Conservation (phyloP, 2,888 invertebrate genomes). For the Rhynchonema sp. region DNA sequence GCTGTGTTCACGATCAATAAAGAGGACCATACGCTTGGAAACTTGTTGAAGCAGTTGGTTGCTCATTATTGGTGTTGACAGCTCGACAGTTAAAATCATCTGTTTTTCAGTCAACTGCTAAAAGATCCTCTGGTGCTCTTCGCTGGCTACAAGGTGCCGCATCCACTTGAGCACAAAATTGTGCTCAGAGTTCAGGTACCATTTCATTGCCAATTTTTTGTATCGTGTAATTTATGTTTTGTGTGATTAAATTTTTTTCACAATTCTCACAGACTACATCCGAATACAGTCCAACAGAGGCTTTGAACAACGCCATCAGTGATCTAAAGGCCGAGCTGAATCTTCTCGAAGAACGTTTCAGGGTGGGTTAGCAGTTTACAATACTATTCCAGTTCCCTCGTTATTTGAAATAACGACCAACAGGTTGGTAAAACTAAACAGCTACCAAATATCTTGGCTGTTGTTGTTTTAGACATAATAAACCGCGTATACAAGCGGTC, state of each 20-base stretch:
- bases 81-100: not conserved
- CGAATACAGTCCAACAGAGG: constrained; percentile 90
- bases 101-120: constrained; percentile 58
- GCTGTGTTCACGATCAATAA: constrained; percentile 97
- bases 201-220: not conserved
- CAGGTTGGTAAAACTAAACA: too few species aligned
- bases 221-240: not conserved
- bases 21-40: constrained; percentile 95
- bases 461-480: too few species aligned
- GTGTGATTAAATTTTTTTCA: not conserved
- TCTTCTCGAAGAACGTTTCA: constrained; percentile 85
- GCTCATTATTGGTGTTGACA: not conserved
- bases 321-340: constrained; percentile 89
- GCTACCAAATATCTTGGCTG: too few species aligned
- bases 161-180: constrained; percentile 94
- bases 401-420: too few species aligned
- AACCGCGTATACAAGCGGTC: too few species aligned
- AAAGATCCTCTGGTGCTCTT: constrained; percentile 95
- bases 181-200: constrained; percentile 52
- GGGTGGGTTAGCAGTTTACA: too few species aligned
- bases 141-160: constrained; percentile 94
- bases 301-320: constrained; percentile 88
- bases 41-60: constrained; percentile 86
- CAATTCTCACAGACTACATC: constrained; percentile 67
- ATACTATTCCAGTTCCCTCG: too few species aligned